A percentile compares a stretch with the other conserved stretches of the same genome.
These are phyloP conservation scores for Macrobrachium nipponense DNA, from an alignment of 1,140 invertebrate species.

Conservation along the genomic window DNA sequence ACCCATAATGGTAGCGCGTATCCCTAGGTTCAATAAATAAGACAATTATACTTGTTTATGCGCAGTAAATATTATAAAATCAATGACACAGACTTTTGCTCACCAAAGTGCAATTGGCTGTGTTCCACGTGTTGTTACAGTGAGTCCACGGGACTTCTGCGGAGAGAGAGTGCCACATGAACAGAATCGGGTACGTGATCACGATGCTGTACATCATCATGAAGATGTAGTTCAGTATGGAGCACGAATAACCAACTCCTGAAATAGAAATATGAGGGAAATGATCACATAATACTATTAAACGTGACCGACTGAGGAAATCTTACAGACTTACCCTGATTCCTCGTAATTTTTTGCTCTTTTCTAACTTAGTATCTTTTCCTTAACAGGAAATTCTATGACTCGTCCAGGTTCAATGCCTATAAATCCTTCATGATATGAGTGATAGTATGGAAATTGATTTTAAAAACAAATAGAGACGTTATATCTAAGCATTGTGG, in stretches of 20 bases:
- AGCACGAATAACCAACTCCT: slow-evolving; percentile 66
- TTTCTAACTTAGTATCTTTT: neutral
- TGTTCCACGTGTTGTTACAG: slow-evolving; percentile 74
- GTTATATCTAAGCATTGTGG: too few species aligned
- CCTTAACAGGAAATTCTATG: too few species aligned
- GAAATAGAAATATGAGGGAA: neutral
- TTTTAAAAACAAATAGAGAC: too few species aligned
- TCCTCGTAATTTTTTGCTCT: neutral
- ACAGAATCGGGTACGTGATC: slow-evolving; percentile 72
- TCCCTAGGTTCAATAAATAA: too few species aligned
- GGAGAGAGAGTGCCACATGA: slow-evolving; percentile 70
- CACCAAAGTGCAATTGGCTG: slow-evolving; percentile 70
- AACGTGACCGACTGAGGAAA: neutral
- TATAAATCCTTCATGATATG: too few species aligned
- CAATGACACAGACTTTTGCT: neutral
- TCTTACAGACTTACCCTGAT: neutral
- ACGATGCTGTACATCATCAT: slow-evolving; percentile 75
- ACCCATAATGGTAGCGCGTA: too few species aligned
- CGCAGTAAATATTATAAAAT: too few species aligned
- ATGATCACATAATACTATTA: neutral
- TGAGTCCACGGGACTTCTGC: slow-evolving; percentile 66
- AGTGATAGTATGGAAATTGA: too few species aligned
- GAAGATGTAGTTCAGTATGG: slow-evolving; percentile 70
- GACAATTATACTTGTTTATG: too few species aligned
- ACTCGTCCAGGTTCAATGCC: too few species aligned